A percentile compares a stretch with the other conserved stretches of the same genome.
These are phyloP conservation scores for Gymnodraco acuticeps DNA, from an alignment of 2,797 vertebrate genomes.

Conservation along the genomic window DNA sequence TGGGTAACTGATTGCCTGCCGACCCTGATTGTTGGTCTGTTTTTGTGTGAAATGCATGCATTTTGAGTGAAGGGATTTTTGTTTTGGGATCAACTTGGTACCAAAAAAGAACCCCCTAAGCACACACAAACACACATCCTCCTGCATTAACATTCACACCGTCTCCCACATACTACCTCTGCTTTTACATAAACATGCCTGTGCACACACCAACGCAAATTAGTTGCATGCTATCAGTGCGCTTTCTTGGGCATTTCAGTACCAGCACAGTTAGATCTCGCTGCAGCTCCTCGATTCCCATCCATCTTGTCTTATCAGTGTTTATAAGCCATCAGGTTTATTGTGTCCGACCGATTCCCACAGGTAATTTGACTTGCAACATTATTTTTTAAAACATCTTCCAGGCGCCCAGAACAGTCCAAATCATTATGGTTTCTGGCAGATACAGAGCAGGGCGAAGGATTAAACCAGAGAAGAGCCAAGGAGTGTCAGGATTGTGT, in stretches of 20 bases:
- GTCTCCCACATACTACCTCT: not conserved
- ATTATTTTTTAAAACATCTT: constrained; percentile 65
- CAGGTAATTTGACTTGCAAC: constrained; percentile 71
- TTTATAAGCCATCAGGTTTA: constrained; percentile 69
- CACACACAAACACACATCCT: not conserved
- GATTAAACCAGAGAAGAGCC: constrained; percentile 69
- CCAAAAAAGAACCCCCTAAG: constrained; percentile 13
- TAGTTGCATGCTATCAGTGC: constrained; percentile 6
- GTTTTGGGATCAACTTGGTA: not conserved
- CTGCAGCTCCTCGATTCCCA: constrained; percentile 40
- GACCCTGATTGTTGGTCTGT: not conserved
- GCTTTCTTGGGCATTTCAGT: constrained; percentile 29
- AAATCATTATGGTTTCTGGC: constrained; percentile 73
- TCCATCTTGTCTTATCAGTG: constrained; percentile 69
- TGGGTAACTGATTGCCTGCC: not conserved
- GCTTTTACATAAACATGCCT: constrained; percentile 16
- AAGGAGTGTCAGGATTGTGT: constrained; percentile 64
- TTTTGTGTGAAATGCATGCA: constrained; percentile 6
- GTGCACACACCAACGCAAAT: not conserved
- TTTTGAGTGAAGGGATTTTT: constrained; percentile 12
- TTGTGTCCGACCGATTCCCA: constrained; percentile 62
- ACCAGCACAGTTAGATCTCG: constrained; percentile 17
- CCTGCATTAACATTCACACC: not conserved
- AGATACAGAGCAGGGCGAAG: constrained; percentile 50
- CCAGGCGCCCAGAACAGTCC: constrained; percentile 58